A percentile compares a stretch with the other conserved stretches of the same genome.
phyloP scores from a whole-genome alignment of 2,888 invertebrate genomes.

The Osmoderma eremita region DNA sequence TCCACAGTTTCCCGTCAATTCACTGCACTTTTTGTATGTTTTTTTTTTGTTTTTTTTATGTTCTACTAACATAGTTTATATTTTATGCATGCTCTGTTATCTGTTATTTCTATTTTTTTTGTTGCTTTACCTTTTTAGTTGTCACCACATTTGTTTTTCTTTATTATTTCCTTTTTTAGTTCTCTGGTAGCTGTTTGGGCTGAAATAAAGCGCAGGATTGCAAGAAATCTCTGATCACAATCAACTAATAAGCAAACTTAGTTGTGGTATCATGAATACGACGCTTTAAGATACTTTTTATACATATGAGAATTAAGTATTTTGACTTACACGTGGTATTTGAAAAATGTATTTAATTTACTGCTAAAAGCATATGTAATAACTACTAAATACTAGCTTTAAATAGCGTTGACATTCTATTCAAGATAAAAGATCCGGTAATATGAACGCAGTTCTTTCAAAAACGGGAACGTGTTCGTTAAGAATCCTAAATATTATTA shows the following conservation, averaged over 20 bases:
- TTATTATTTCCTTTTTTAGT: slow-evolving; percentile 27
- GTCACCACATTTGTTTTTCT: slow-evolving; percentile 37
- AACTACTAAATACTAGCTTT: no score
- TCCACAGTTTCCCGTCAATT: slow-evolving; percentile 54
- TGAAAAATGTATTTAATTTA: no score
- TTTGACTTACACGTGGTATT: no score
- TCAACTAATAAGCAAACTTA: neutral
- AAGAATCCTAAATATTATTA: no score
- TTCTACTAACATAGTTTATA: slow-evolving; percentile 48
- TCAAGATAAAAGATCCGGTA: no score
- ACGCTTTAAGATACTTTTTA: no score
- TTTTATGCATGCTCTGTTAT: slow-evolving; percentile 53
- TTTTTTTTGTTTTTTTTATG: slow-evolving; percentile 53
- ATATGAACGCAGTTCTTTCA: no score
- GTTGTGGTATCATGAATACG: no score
- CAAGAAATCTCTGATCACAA: slow-evolving; percentile 32
- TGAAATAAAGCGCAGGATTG: slow-evolving; percentile 21
- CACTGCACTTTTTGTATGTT: slow-evolving; percentile 55
- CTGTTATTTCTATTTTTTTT: slow-evolving; percentile 48
- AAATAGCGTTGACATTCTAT: no score
- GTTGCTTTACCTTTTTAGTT: slow-evolving; percentile 47
- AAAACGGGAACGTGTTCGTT: no score
- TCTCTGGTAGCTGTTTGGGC: slow-evolving; percentile 27
- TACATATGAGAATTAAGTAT: no score
- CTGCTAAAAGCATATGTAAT: no score